These are phyloP conservation scores for Spizella passerina DNA, from an alignment of 2,797 vertebrate genomes.

Conservation along the genomic window DNA sequence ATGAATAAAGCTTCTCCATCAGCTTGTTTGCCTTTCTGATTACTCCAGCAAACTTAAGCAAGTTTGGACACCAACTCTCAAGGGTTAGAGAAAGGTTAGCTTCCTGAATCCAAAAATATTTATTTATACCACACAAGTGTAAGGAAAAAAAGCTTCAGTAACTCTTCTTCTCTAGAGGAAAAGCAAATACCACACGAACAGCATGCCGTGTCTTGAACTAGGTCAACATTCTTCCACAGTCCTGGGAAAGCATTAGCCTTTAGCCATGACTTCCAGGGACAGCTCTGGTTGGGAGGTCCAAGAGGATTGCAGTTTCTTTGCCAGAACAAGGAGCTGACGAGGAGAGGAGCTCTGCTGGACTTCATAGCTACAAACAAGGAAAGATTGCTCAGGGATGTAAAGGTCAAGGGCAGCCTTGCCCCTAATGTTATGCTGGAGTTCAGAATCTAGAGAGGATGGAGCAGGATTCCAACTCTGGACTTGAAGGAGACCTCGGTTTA, in stretches of 20 bases:
- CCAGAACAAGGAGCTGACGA: neutral
- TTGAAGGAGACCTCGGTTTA: neutral
- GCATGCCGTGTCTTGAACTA: neutral
- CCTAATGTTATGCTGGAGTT: neutral
- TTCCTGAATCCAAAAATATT: neutral
- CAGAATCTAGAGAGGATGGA: neutral
- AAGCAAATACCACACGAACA: neutral
- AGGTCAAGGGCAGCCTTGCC: neutral
- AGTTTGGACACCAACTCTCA: neutral
- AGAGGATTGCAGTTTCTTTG: neutral
- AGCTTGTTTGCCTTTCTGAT: conserved; percentile 34
- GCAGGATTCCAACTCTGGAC: neutral
- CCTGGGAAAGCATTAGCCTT: neutral
- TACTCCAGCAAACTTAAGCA: neutral
- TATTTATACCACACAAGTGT: neutral
- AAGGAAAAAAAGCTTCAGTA: neutral
- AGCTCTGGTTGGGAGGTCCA: neutral
- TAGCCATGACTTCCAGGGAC: neutral
- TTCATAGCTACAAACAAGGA: neutral
- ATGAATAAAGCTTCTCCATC: conserved; percentile 20
- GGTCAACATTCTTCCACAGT: neutral
- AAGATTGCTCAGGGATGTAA: neutral
- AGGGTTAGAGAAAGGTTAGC: neutral
- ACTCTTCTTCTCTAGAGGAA: neutral
- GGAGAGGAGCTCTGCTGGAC: neutral